Percentiles rank a stretch among this genome's conserved stretches.
phyloP scores from a whole-genome alignment of 2,113 vertebrate genomes.

The Odobenus rosmarus region DNA sequence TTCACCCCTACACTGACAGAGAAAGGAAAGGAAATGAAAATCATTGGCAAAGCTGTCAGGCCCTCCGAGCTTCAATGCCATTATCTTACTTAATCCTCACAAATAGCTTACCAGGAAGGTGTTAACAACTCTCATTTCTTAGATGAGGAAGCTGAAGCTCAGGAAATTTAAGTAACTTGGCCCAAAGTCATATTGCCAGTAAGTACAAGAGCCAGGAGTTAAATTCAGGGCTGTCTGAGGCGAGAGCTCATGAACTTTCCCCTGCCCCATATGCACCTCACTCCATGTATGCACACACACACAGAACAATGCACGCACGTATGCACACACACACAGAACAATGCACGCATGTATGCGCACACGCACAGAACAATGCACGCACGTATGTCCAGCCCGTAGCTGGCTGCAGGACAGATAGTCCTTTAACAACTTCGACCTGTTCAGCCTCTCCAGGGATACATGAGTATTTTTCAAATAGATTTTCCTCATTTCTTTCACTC shows the following conservation, averaged over 20 bases:
- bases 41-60: rapidly evolving
- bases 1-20: background rate
- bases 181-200: background rate
- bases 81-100: background rate
- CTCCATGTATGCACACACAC: background rate
- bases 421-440: background rate
- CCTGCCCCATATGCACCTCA: rapidly evolving
- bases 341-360: too few relatives aligned
- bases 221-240: background rate
- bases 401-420: too few relatives aligned
- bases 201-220: background rate
- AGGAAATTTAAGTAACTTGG: background rate
- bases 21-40: background rate
- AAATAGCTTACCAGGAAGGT: background rate
- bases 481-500: background rate
- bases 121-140: background rate
- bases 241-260: background rate
- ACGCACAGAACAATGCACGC: background rate
- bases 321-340: background rate
- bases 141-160: background rate
- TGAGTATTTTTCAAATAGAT: background rate
- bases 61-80: background rate
- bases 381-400: rapidly evolving
- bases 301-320: background rate
- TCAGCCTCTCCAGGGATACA: background rate